Evolutionary conservation across 1,140 invertebrate species (phyloP).

Genomic region (Heterodera carotae): DNA sequence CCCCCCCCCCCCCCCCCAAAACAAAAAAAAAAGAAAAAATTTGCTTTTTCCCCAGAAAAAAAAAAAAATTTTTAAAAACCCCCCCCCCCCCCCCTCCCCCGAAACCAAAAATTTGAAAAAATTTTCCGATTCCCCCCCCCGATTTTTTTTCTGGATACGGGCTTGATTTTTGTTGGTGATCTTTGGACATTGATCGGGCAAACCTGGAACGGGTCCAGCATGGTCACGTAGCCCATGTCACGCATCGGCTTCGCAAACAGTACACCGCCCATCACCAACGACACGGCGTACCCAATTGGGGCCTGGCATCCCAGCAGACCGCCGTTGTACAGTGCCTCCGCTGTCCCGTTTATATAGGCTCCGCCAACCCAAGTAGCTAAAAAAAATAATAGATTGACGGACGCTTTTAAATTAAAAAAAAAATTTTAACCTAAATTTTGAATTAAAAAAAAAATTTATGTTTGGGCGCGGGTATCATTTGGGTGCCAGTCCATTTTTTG

Average conservation of each 20-base stretch:
- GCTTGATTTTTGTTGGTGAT: neutral
- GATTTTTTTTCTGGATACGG: no score
- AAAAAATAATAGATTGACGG: slow-evolving; percentile 27
- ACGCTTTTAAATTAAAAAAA: neutral
- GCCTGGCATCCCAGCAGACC: slow-evolving; percentile 90
- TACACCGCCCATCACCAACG: slow-evolving; percentile 83
- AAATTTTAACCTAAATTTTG: no score
- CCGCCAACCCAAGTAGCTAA: slow-evolving; percentile 82
- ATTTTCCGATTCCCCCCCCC: no score
- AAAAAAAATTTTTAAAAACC: no score
- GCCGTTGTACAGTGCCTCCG: slow-evolving; percentile 87
- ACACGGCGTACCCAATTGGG: slow-evolving; percentile 92
- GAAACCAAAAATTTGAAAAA: no score
- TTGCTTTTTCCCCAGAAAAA: no score
- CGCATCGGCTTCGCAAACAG: slow-evolving; percentile 98
- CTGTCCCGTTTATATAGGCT: slow-evolving; percentile 97
- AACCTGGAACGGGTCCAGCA: slow-evolving; percentile 91
- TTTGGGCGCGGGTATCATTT: no score
- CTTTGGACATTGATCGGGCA: neutral
- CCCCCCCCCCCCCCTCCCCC: no score
- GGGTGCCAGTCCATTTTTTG: no score
- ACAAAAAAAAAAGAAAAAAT: no score
- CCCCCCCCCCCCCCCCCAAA: no score
- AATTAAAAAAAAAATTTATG: no score
- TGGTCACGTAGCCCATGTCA: slow-evolving; percentile 93